Evolutionary conservation across 2,888 invertebrate species (phyloP), one percentile per base, ranked within the genome.

Genomic region (Ectropis crepuscularia): DNA sequence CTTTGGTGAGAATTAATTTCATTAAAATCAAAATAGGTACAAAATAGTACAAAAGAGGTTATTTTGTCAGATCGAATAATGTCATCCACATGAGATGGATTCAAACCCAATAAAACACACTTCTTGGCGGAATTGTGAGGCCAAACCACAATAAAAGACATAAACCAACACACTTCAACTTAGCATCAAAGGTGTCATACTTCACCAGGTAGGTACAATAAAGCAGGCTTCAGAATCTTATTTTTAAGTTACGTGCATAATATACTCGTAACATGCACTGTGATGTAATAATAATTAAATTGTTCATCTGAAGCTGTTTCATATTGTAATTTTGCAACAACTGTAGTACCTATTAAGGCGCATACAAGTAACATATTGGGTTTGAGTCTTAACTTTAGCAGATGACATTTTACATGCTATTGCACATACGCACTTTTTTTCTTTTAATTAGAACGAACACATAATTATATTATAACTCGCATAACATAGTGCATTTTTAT

Each of bases 1-100:
- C 90, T 91, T 91, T 91, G 91, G 91, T 90, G 89, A 90, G 70
- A 82, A 82, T 84, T 81, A 82, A 80, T 82, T 84, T 83, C 71
- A 81, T 79, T 83, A 79, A 69, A 72, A 80, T 79, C 69, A 79
- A 54, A 49, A 72, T 74, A 76, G 75, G 73, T 73, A 73, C 70
- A 73, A 63, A n/a, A n/a, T n/a, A n/a, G 61, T 71, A 64, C 63
- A 63, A 76, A 66, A 69, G 57, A 38, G 42, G 42, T 67, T 71
- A 63, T 72, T n/a, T 36, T 61, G 71, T 81, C 78, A 85, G 82
- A 85, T 86, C 83, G 74, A 75, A 76, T 75, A 67, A 67, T 67
- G 41, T 5, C 64, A 57, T 60, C 53, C 16, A 60, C 57, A 53
- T 57, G 49, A 28, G 45, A 39, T 36, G 11, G 45, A 39, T 36